Base-by-base conservation (phyloP, 2,888 invertebrate species). In the Perizoma affinitatum region DNA sequence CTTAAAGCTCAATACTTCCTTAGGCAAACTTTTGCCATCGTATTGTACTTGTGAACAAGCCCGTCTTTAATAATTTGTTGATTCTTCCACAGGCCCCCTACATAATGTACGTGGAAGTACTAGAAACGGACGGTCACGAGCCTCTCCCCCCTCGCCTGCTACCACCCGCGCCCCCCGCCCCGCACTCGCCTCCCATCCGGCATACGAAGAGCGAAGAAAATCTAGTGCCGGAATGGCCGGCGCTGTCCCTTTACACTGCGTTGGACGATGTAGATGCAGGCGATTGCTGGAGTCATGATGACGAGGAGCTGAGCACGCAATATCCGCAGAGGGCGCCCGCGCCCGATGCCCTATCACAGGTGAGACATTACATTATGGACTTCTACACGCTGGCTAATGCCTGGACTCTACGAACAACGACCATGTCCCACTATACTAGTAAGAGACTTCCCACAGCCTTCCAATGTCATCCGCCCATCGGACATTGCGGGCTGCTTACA, bases 181-280 rank as follows among this genome's bases (percentile, higher is more conserved):
- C 96, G 40, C 90, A 90, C 69, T 90, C 91, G 1, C 90, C 91
- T 0, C 95, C 96, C 5, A 93, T 98, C 72, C 93, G 98, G 69
- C 98, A 98, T 80, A 98, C 98, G 0, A 96, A 97, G 84, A 98
- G 98, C 50, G 98, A 98, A 84, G 98, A 99, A 89, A 98, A 98
- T 86, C 90, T 98, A 48, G 90, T 90, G 0, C 92, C 91, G 0
- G 94, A 87, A 79, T 95, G 90, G 94, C 94, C 89, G 70, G 93
- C 79, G 67, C 83, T 86, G 67, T 93, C 85, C 35, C 84, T 90
- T 1, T 91, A 92, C 73, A 83, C 86, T 1, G 82, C 83, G 0
- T 55, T 87, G 54, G 89, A 89, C 40, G 91, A 90, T 46, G 78
- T 63, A 0, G 91, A 90, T 48, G 82, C 89, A 36, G 95, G 94